Conservation (phyloP, 2,797 vertebrate genomes). For the Chromobotia macracanthus region DNA sequence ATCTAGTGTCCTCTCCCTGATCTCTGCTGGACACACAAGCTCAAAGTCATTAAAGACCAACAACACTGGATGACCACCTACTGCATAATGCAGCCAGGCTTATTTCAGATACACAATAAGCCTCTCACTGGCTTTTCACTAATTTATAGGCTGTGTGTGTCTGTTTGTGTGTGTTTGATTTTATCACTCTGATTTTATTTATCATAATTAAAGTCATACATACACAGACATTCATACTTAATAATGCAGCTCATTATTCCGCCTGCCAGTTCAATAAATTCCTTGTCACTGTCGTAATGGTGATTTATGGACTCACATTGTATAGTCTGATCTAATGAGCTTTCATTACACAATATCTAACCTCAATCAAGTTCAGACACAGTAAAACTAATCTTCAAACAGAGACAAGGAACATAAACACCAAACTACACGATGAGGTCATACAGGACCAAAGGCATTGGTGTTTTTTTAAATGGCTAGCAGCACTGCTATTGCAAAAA, state of each 20-base stretch:
- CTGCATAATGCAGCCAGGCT: not conserved
- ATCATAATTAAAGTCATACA: not conserved
- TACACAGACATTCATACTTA: constrained; percentile 6
- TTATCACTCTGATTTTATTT: not conserved
- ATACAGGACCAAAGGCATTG: too few species aligned
- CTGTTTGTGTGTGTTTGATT: not conserved
- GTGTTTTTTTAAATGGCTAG: too few species aligned
- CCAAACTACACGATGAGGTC: too few species aligned
- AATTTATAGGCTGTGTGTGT: constrained; percentile 3
- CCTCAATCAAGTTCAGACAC: too few species aligned
- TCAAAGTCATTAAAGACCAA: not conserved
- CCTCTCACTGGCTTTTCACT: not conserved
- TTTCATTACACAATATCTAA: not conserved
- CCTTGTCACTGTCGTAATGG: too few species aligned
- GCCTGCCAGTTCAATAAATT: constrained; percentile 7
- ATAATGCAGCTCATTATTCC: not conserved
- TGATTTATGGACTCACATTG: constrained; percentile 27
- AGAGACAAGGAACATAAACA: too few species aligned
- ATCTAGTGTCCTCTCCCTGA: not conserved
- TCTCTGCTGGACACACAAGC: not conserved
- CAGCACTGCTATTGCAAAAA: not conserved
- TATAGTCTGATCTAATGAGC: not conserved
- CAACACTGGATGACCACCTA: not conserved
- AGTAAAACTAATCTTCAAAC: too few species aligned
- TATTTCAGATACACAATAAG: not conserved